These are phyloP conservation scores for Apodemia zela DNA, from an alignment of 2,888 invertebrate genomes.

Conservation along the genomic window DNA sequence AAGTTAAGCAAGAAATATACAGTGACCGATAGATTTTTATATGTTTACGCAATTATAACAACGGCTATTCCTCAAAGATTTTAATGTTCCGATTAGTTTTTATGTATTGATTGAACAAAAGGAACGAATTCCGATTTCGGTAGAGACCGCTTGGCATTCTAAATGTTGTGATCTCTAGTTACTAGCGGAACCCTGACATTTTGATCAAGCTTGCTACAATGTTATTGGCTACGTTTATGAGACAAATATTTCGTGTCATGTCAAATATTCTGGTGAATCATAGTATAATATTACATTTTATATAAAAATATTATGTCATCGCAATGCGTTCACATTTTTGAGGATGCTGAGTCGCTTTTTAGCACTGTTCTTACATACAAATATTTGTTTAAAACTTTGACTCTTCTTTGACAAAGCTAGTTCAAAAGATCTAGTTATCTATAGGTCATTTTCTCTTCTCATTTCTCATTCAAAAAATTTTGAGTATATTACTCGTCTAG, in stretches of 20 bases:
- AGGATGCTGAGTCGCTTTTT: neutral
- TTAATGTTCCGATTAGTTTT: conserved; percentile 21
- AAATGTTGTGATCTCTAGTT: conserved; percentile 41
- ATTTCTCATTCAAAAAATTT: no score
- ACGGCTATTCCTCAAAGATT: neutral
- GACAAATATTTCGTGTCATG: conserved; percentile 22
- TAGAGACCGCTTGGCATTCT: conserved; percentile 54
- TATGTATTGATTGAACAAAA: conserved; percentile 33
- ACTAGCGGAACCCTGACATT: conserved; percentile 68
- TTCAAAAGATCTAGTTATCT: no score
- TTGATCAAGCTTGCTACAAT: conserved; percentile 51
- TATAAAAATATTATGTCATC: neutral
- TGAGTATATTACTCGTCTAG: no score
- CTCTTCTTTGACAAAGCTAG: neutral
- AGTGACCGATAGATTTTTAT: neutral
- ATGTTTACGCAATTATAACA: neutral
- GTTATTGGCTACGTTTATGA: conserved; percentile 27
- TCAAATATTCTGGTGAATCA: conserved; percentile 10
- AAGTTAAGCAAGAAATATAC: neutral
- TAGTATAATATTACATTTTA: neutral
- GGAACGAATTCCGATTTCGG: conserved; percentile 35
- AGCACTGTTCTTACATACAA: neutral
- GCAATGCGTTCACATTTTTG: neutral
- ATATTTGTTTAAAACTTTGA: neutral
- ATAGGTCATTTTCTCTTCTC: no score